Percentiles rank a stretch among this genome's conserved stretches.
Evolutionary conservation across 2,113 vertebrate species (phyloP).

Genomic region (Myiozetetes cayanensis): DNA sequence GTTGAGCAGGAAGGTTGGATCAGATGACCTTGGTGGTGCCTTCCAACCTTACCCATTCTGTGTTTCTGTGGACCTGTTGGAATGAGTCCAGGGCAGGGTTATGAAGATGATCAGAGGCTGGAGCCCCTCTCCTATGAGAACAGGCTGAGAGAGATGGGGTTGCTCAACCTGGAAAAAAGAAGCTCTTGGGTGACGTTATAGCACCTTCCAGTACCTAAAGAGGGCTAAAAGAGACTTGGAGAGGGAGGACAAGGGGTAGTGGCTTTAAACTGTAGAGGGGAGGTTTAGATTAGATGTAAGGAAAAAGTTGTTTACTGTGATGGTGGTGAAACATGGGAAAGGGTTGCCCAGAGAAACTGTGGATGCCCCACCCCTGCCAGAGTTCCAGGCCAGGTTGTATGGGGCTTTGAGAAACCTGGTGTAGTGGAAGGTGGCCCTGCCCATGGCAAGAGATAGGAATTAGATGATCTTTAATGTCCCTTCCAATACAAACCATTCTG

Average conservation of each 20-base stretch:
- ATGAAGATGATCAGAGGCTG: neutral
- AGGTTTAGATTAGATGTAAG: neutral
- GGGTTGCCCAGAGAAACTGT: neutral
- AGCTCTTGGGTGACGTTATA: neutral
- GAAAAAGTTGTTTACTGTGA: neutral
- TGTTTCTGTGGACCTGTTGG: neutral
- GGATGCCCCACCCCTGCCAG: neutral
- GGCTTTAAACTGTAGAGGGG: neutral
- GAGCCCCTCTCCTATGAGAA: neutral
- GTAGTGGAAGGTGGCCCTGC: neutral
- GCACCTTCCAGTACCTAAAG: neutral
- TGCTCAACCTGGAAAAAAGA: neutral
- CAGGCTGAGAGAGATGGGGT: neutral
- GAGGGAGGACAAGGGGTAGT: neutral
- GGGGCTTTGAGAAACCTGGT: neutral
- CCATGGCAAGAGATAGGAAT: neutral
- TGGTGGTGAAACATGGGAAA: neutral
- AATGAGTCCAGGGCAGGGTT: neutral
- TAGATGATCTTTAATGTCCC: neutral
- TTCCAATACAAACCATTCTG: neutral
- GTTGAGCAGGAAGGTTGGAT: neutral
- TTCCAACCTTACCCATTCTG: neutral
- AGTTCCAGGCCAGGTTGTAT: neutral
- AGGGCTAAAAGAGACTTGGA: too few species aligned
- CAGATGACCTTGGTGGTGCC: neutral